A percentile compares a stretch with the other conserved stretches of the same genome.
Evolutionary conservation across 2,113 vertebrate species (phyloP).

Genomic region (Malurus cyaneus): DNA sequence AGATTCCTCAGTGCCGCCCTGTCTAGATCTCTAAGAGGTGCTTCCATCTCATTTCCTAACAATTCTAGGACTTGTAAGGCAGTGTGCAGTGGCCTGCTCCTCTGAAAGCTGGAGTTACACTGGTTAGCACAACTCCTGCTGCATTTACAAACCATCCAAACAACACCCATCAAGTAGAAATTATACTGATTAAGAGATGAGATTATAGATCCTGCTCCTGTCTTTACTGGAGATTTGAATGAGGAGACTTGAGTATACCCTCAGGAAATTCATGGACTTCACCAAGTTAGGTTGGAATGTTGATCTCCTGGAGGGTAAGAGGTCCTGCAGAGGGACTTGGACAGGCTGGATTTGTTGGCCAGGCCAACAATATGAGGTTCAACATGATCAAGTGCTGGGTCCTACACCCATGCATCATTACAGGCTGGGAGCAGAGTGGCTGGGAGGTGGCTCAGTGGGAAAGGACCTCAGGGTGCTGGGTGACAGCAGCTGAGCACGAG

Average conservation of each 20-base stretch:
- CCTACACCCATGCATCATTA: not conserved
- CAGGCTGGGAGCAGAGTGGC: not conserved
- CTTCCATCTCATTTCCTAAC: not conserved
- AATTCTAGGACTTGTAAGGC: not conserved
- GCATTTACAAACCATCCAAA: not conserved
- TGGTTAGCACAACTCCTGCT: not conserved
- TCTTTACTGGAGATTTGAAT: not conserved
- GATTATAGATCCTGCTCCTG: not conserved
- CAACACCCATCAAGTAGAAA: not conserved
- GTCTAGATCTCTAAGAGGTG: not conserved
- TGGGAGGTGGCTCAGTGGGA: not conserved
- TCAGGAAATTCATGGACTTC: not conserved
- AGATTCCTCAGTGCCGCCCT: not conserved
- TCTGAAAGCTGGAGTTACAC: not conserved
- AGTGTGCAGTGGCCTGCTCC: not conserved
- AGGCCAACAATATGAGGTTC: not conserved
- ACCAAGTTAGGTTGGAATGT: not conserved
- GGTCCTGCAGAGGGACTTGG: not conserved
- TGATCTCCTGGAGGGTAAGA: not conserved
- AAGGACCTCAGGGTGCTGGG: not conserved
- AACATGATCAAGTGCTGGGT: not conserved
- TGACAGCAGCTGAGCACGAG: fast-evolving
- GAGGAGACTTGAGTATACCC: not conserved
- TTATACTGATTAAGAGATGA: not conserved
- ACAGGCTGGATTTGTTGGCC: not conserved